A percentile compares a stretch with the other conserved stretches of the same genome.
Conservation (phyloP, 1,140 invertebrate genomes). For the Patella vulgata region DNA sequence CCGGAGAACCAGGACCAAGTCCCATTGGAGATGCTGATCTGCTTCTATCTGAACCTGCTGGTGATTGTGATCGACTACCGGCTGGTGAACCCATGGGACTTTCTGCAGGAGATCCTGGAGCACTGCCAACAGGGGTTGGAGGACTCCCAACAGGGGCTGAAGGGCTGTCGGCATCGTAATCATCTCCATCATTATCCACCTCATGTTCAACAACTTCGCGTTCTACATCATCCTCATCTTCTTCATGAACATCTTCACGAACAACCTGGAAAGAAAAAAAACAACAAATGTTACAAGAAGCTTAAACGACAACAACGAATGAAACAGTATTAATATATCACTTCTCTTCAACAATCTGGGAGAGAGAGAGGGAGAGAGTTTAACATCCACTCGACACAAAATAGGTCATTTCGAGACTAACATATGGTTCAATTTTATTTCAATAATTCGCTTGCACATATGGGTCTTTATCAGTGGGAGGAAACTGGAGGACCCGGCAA, state of each 20-base stretch:
- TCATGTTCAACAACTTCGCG: slow-evolving; percentile 33
- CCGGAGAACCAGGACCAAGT: slow-evolving; percentile 3
- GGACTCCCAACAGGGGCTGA: slow-evolving; percentile 28
- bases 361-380: too few relatives aligned
- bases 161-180: slow-evolving; percentile 31
- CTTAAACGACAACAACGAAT: too few relatives aligned
- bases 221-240: slow-evolving; percentile 53
- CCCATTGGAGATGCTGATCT: slow-evolving; percentile 8
- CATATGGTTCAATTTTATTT: too few relatives aligned
- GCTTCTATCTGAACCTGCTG: slow-evolving; percentile 15
- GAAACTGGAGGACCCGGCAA: too few relatives aligned
- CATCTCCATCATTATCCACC: slow-evolving; percentile 38
- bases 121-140: slow-evolving; percentile 23
- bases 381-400: too few relatives aligned
- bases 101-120: slow-evolving; percentile 25
- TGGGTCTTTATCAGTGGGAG: too few relatives aligned
- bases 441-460: too few relatives aligned
- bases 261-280: slow-evolving; percentile 4
- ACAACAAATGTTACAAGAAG: too few relatives aligned
- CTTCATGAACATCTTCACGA: slow-evolving; percentile 36
- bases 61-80: slow-evolving; percentile 33
- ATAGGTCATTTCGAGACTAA: too few relatives aligned
- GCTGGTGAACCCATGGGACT: slow-evolving; percentile 28
- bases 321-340: too few relatives aligned
- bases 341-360: too few relatives aligned